Conservation (phyloP, 1,140 invertebrate species). For the Bombyx mori region ASM3026992v2 NC_085107.1:6287501-6288000, state of each 20-base stretch:
- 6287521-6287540: slow-evolving; percentile 27
- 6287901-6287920: too few relatives aligned
- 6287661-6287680: slow-evolving; percentile 58
- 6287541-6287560: slow-evolving; percentile 19
- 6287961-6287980: too few relatives aligned
- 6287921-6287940: too few relatives aligned
- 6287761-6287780: slow-evolving; percentile 58
- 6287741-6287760: slow-evolving; percentile 61
- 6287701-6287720: slow-evolving; percentile 64
- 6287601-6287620: not conserved
- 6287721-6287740: slow-evolving; percentile 67
- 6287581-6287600: too few relatives aligned
- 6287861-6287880: not conserved
- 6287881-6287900: too few relatives aligned
- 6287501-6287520: slow-evolving; percentile 32
- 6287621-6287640: too few relatives aligned
- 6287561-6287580: not conserved
- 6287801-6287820: slow-evolving; percentile 49
- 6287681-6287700: slow-evolving; percentile 58
- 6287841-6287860: slow-evolving; percentile 18
- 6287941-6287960: too few relatives aligned
- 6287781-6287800: slow-evolving; percentile 55
- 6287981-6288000: too few relatives aligned
- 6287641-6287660: slow-evolving; percentile 29
- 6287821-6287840: slow-evolving; percentile 41